Base-by-base conservation (phyloP, 2,888 invertebrate species). In the Argyra leucocephala region DNA sequence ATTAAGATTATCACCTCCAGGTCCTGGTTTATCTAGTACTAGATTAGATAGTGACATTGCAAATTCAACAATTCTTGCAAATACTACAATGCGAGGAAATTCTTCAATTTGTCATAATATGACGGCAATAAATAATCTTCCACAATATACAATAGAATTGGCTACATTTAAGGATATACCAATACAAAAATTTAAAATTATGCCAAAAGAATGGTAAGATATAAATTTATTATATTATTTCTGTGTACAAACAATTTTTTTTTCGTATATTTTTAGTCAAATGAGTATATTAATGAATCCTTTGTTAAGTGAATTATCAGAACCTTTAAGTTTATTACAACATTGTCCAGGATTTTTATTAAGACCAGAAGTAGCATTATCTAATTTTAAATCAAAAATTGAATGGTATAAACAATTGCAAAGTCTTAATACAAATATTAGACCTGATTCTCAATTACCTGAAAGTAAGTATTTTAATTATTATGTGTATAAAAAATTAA, bases 1-100 rank as follows among this genome's bases (percentile, higher is more conserved):
- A 18, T 15, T 48, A 18, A 48, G 18, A 22, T 15, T 26, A 7
- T 57, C 26, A 26, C 26, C 62, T n/a, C 31, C 18, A 22, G 75
- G 74, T 64, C 76, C 73, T 66, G 73, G 77, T 9, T 73, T 78
- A 64, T 76, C 76, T 64, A 79, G 79, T 70, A 78, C 78, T 57
- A 76, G 75, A 67, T 68, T 79, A 57, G 79, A 78, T 66, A 73
- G 78, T 31, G 77, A 78, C 48, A 76, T 72, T 22, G 67, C 72
- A n/a, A 75, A 71, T 63, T 69, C 69, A 61, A 71, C 66, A 24
- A 69, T 69, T 9, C 18, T 70, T 60, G 69, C 66, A 4, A 72
- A 70, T 36, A 72, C 71, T 48, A 70, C 64, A 67, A 23, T 66
- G 37, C 18, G 68, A 23, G 69, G 69, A 31, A 64, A 68, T 69